phyloP scores from a whole-genome alignment of 2,797 vertebrate genomes.

The Pampus argenteus region DNA sequence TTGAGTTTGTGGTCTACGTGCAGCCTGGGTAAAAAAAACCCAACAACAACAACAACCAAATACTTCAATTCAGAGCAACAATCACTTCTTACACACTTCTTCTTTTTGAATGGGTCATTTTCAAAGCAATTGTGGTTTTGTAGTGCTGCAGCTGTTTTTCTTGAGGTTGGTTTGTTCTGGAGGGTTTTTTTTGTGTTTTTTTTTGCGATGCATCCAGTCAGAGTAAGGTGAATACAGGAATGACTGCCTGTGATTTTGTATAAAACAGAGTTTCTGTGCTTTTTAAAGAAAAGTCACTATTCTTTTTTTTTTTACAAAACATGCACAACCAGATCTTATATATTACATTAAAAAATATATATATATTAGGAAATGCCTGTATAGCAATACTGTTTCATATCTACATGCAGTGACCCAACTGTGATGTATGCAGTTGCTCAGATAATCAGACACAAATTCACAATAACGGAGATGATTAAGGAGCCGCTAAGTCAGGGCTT shows the following conservation, averaged over 20 bases:
- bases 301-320: neutral
- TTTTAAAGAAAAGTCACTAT: neutral
- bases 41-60: neutral
- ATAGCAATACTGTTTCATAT: neutral
- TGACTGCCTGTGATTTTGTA: neutral
- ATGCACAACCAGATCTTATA: no score
- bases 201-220: conserved; percentile 11
- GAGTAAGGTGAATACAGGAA: neutral
- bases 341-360: no score
- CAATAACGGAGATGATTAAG: conserved; percentile 47
- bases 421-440: neutral
- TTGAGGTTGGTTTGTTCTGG: conserved; percentile 10
- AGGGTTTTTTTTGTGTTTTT: no score
- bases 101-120: conserved; percentile 23
- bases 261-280: neutral
- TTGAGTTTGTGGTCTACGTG: neutral
- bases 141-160: conserved; percentile 2
- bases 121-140: conserved; percentile 3
- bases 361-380: neutral
- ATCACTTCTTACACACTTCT: neutral
- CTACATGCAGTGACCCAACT: neutral
- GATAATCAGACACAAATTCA: conserved; percentile 11
- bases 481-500: conserved; percentile 56
- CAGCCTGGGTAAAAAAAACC: neutral
- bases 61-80: neutral